Base-by-base conservation (phyloP, 2,888 invertebrate genomes). In the Diplazon laetatorius region DNA sequence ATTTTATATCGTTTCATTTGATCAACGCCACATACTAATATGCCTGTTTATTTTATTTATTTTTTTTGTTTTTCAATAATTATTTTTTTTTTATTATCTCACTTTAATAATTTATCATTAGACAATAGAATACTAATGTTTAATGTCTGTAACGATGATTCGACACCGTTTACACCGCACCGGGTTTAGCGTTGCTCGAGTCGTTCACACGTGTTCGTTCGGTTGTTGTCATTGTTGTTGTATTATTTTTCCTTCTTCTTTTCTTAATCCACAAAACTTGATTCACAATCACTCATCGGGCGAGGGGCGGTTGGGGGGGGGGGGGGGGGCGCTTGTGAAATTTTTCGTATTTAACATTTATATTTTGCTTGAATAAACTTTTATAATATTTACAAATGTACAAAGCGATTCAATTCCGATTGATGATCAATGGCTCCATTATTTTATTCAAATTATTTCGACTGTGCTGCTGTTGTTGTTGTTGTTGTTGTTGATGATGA, bases 341-440 rank as follows among this genome's bases (percentile, higher is more conserved):
- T 72, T 66, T 63, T 37, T 62, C 65, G 60, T 75, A 72, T 62
- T 78, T 71, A 69, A 73, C 78, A 78, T 80, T 66, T 57, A 72
- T 78, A 78, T 80, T 74, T n/a, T 78, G 50, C 73, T 70, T 65
- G 78, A 44, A 68, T 77, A 72, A 76, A 65, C 35, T 73, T 66
- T 57, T 20, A 20, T 50, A 46, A 35, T 86, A 86, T 86, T 84
- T 87, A 86, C 87, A 86, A 83, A 87, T 86, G 65, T 86, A 85
- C 85, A 85, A 68, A 80, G 79, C 81, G 79, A 80, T 82, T 84
- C 81, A 84, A 83, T 84, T 83, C 81, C 83, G 74, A 80, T 73
- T 72, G 66, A 62, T 76, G 66, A n/a, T 30, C 55, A 59, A 22
- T 39, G 44, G 20, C 46, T 62, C 50, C 35, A 18, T 63, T 30